A percentile compares a stretch with the other conserved stretches of the same genome.
Conservation (phyloP, 2,797 vertebrate genomes). For the Rhynchonycteris naso region DNA sequence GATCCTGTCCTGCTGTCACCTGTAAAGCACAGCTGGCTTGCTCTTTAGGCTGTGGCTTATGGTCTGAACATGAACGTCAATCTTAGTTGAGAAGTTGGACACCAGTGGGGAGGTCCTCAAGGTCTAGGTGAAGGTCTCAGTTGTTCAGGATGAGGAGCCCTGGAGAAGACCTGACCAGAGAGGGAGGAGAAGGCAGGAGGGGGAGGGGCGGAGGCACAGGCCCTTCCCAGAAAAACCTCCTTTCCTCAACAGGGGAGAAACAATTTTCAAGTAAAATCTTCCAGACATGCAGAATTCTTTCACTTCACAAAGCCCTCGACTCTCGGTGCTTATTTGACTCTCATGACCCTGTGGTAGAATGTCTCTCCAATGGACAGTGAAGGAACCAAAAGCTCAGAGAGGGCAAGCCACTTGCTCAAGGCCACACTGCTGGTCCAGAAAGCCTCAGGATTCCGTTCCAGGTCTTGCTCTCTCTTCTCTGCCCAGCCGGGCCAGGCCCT, state of each 20-base stretch:
- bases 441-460: background rate
- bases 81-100: background rate
- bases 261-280: background rate
- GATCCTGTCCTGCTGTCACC: background rate
- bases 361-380: background rate
- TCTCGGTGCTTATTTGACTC: background rate
- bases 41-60: background rate
- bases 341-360: background rate
- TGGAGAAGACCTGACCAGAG: background rate
- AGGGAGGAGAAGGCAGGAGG: too few species aligned
- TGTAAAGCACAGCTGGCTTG: background rate
- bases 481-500: background rate
- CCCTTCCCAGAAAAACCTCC: background rate
- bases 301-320: background rate
- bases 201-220: background rate
- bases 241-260: background rate
- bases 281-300: background rate
- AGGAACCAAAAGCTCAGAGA: background rate
- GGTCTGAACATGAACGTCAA: background rate
- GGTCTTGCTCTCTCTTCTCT: background rate
- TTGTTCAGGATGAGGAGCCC: background rate
- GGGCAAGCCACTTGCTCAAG: background rate
- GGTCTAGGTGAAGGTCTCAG: background rate
- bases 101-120: background rate
- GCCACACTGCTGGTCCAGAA: background rate